Evolutionary conservation across 1,140 invertebrate species (phyloP), one percentile per base, ranked within the genome.

Genomic region (Zeugodacus cucurbitae): DNA sequence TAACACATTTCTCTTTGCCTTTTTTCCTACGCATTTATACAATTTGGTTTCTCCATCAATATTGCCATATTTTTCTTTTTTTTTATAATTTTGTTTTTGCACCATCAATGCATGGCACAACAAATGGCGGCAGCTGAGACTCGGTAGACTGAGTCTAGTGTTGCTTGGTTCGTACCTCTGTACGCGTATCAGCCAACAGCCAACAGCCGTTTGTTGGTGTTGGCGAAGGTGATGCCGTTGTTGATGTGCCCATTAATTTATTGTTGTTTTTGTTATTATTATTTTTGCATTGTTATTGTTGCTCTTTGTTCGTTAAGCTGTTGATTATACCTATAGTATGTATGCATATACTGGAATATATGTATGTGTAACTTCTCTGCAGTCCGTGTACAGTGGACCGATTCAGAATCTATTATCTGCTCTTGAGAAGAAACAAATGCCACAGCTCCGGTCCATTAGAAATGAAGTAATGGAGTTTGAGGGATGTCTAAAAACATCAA

Each of bases 181-280:
- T 67, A 14, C 29, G 26, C 2, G 17, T 67, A 67, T 67, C 58
- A 11, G 58, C 26, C 8, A 11, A 10, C 58, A 11, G 58, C 26
- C 8, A 11, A 10, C 34, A 37, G 34, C 22, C 32, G 67, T 37
- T 54, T n/a, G 67, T 37, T 37, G 67, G 29, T 74, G 17, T 14
- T 41, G 34, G 11, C 34, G 67, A 22, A 37, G 32, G 32, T 74
- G 67, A 17, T 74, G 74, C 7, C 41, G 74, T 26, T 48, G 74
- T 26, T 48, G 41, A 44, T 82, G 74, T 48, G 37, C n/a, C n/a
- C 32, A 82, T 26, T 26, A n/a, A 11, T 82, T 29, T 82, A 22
- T 20, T 82, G 74, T 48, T 82, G 74, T 48, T 82, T 82, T 82
- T 82, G 22, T 48, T 82, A 26, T 82, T 82, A 82, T 82, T 82